These are phyloP conservation scores for Plumapathes pennacea DNA, from an alignment of 92 coral and sea anemone species.

Conservation along the genomic window DNA sequence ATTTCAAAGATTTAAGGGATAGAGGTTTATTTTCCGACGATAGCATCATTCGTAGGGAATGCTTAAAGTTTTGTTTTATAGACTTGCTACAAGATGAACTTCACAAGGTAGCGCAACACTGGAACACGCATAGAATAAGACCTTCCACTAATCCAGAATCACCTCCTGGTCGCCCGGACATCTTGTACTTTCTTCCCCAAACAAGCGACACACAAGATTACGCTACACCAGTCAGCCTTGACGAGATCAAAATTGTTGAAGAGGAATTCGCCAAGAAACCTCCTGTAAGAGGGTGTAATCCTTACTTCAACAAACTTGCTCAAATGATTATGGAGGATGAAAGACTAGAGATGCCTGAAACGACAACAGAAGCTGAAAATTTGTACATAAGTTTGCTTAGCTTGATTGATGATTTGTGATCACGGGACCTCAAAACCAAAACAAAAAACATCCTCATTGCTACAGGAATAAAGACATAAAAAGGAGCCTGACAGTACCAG, in stretches of 20 bases:
- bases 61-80: slow-evolving; percentile 10
- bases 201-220: slow-evolving; percentile 10
- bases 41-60: slow-evolving; percentile 3
- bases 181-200: slow-evolving; percentile 2
- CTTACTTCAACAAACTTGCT: slow-evolving; percentile 22
- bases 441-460: no score
- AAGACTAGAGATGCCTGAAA: slow-evolving; percentile 50
- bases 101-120: slow-evolving; percentile 1
- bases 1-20: slow-evolving; percentile 10
- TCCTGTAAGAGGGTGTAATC: slow-evolving; percentile 44
- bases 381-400: background rate
- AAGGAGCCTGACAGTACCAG: no score
- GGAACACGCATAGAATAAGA: slow-evolving; percentile 6
- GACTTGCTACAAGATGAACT: slow-evolving; percentile 9
- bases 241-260: slow-evolving; percentile 8
- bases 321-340: slow-evolving; percentile 24
- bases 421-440: no score
- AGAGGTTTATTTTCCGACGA: slow-evolving; percentile 2
- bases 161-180: slow-evolving; percentile 14
- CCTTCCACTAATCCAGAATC: slow-evolving; percentile 9
- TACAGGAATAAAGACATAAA: no score
- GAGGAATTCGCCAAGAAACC: slow-evolving; percentile 34
- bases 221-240: background rate
- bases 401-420: slow-evolving; percentile 4
- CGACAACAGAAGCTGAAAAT: slow-evolving; percentile 50